phyloP scores from a whole-genome alignment of 2,113 vertebrate genomes.

The Tylochromis polylepis region DNA sequence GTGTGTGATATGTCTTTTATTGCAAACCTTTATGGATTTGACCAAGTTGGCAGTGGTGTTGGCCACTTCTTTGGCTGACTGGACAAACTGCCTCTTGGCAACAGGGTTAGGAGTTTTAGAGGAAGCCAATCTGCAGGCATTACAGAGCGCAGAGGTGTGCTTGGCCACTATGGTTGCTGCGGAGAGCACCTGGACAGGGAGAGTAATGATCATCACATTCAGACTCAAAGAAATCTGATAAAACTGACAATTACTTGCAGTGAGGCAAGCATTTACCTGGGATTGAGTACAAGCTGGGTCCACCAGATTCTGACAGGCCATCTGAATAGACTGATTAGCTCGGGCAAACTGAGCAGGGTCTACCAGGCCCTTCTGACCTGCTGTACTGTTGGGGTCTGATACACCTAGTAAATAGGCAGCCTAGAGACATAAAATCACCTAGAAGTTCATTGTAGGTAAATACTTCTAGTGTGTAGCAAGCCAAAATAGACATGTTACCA shows the following conservation, averaged over 20 bases:
- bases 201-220: neutral
- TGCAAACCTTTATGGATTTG: slow-evolving; percentile 93
- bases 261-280: slow-evolving; percentile 73
- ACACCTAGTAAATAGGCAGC: slow-evolving; percentile 92
- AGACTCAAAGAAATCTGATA: neutral
- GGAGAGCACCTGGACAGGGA: slow-evolving; percentile 84
- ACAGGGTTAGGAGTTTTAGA: slow-evolving; percentile 90
- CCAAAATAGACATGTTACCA: neutral
- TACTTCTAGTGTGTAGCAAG: neutral
- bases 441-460: neutral
- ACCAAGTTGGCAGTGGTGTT: slow-evolving; percentile 97
- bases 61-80: slow-evolving; percentile 97
- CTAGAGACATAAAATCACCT: slow-evolving; percentile 51
- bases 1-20: neutral
- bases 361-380: slow-evolving; percentile 92
- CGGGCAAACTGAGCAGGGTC: slow-evolving; percentile 95
- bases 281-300: slow-evolving; percentile 95
- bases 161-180: slow-evolving; percentile 97
- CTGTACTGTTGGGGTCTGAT: slow-evolving; percentile 91
- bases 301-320: slow-evolving; percentile 97
- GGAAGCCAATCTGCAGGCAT: slow-evolving; percentile 92
- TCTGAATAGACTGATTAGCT: slow-evolving; percentile 96
- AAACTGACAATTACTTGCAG: neutral
- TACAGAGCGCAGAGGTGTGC: slow-evolving; percentile 95
- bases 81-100: slow-evolving; percentile 97